phyloP scores from a whole-genome alignment of 2,113 vertebrate genomes.

The Toxostoma redivivum region DNA sequence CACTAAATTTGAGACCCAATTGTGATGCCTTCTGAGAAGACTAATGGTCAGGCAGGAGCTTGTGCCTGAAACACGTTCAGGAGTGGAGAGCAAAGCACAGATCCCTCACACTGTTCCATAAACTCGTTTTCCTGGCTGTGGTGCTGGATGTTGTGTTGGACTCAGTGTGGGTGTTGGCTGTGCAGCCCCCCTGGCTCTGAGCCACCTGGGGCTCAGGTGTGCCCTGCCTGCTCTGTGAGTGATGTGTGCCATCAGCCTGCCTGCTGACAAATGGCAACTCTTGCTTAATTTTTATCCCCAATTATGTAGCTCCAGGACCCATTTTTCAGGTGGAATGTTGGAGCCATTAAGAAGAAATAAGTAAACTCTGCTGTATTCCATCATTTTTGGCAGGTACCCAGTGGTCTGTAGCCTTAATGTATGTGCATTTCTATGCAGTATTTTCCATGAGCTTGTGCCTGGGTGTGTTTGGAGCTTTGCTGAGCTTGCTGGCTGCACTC shows the following conservation, averaged over 20 bases:
- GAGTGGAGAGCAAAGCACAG: neutral
- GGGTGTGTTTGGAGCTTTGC: neutral
- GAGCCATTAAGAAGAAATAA: conserved; percentile 80
- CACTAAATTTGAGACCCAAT: fast-evolving
- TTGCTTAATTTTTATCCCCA: conserved; percentile 79
- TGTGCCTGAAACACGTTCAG: fast-evolving
- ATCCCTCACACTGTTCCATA: fast-evolving
- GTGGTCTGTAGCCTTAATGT: conserved; percentile 66
- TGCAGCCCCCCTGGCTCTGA: neutral
- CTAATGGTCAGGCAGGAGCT: neutral
- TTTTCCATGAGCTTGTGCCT: conserved; percentile 48
- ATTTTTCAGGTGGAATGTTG: conserved; percentile 78
- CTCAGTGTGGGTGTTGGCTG: fast-evolving
- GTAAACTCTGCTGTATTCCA: conserved; percentile 74
- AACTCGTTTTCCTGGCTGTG: fast-evolving
- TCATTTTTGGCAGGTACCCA: conserved; percentile 76
- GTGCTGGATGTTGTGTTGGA: fast-evolving
- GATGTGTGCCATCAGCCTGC: conserved; percentile 52
- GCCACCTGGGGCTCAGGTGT: neutral
- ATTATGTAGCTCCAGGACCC: conserved; percentile 74
- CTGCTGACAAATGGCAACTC: conserved; percentile 74
- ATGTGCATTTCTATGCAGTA: conserved; percentile 53
- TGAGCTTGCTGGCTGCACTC: neutral
- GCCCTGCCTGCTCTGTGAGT: conserved; percentile 8
- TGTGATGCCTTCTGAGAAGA: neutral